These are phyloP conservation scores for Protula sp. DNA, from an alignment of 2,888 invertebrate species.

Conservation along the genomic window DNA sequence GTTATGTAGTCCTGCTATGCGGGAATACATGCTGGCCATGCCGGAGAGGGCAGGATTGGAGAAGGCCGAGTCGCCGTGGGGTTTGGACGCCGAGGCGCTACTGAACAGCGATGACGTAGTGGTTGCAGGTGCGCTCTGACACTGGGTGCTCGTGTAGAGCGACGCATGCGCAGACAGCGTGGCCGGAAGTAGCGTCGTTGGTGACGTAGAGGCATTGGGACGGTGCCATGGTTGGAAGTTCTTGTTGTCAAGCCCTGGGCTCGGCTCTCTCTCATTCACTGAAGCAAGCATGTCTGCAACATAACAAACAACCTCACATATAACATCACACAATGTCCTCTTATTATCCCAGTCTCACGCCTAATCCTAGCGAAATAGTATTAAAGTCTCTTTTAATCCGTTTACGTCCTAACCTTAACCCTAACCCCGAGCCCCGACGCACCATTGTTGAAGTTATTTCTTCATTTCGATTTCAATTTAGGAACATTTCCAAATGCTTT, in stretches of 20 bases:
- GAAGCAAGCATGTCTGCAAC: neutral
- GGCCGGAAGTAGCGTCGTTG: neutral
- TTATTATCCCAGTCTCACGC: too few relatives aligned
- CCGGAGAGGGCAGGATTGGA: neutral
- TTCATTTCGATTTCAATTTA: too few relatives aligned
- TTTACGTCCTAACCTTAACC: too few relatives aligned
- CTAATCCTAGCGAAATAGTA: too few relatives aligned
- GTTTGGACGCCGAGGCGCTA: neutral
- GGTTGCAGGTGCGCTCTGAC: too few relatives aligned
- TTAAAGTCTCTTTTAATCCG: too few relatives aligned
- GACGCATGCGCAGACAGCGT: too few relatives aligned
- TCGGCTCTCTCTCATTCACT: neutral
- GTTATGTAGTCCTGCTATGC: neutral
- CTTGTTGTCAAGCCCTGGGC: neutral
- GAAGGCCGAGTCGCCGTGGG: neutral
- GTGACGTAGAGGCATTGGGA: neutral
- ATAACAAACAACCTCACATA: neutral
- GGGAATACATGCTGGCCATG: neutral
- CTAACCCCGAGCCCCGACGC: too few relatives aligned
- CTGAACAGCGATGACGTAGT: neutral
- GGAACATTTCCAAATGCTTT: too few relatives aligned
- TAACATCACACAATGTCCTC: too few relatives aligned
- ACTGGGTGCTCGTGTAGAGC: too few relatives aligned
- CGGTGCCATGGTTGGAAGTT: neutral
- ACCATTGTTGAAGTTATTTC: too few relatives aligned